Conservation (phyloP, 2,888 invertebrate genomes). For the Meliscaeva auricollis region DNA sequence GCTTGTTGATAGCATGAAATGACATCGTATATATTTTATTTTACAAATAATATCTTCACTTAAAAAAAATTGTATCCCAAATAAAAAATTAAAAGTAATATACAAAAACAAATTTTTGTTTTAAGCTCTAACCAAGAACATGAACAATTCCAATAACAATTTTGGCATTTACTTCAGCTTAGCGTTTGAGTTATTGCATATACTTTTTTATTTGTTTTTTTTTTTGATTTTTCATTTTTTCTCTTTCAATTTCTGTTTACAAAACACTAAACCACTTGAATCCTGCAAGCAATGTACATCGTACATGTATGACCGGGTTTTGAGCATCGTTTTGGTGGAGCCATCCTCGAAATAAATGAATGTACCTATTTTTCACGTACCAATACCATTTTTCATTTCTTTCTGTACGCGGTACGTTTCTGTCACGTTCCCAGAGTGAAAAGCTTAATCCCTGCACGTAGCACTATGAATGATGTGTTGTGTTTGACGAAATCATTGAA, state of each 20-base stretch:
- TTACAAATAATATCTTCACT: too few species aligned
- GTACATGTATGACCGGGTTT: not conserved
- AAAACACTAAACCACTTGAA: constrained; percentile 8
- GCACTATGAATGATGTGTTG: constrained; percentile 66
- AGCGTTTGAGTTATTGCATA: constrained; percentile 36
- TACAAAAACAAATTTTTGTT: too few species aligned
- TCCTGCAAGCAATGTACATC: not conserved
- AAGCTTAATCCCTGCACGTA: constrained; percentile 73
- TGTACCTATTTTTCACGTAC: constrained; percentile 47
- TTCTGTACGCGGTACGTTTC: constrained; percentile 30
- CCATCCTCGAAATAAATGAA: constrained; percentile 13
- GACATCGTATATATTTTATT: too few species aligned
- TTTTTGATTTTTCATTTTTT: constrained; percentile 11
- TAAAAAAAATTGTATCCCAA: too few species aligned
- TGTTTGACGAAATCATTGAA: constrained; percentile 55
- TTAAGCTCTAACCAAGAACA: constrained; percentile 2
- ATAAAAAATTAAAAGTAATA: too few species aligned
- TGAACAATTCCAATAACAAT: constrained; percentile 58
- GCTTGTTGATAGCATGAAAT: too few species aligned
- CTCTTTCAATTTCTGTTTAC: constrained; percentile 11
- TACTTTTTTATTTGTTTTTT: not conserved
- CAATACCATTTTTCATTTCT: constrained; percentile 34
- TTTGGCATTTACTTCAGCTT: constrained; percentile 65
- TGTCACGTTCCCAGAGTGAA: constrained; percentile 65
- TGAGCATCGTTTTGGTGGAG: not conserved